Base-by-base conservation (phyloP, 1,140 invertebrate species). In the Cotesia chilonis region DNA sequence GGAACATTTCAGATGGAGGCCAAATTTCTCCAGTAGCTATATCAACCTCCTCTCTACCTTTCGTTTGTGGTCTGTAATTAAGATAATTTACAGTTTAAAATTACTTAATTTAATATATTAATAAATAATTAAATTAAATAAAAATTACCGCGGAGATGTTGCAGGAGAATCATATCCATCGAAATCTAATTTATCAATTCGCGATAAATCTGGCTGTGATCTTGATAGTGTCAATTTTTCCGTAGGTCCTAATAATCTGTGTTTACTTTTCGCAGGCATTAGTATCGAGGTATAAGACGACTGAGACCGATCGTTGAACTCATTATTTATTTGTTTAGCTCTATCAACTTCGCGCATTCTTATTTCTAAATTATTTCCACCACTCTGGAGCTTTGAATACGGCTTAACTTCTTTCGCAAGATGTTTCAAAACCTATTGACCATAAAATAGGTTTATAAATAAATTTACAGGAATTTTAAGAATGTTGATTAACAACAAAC, bases 371-470 rank as follows among this genome's bases (percentile, higher is more conserved):
- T 75, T 84, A 61, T 75, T 75, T 10, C 83, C 82, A 69, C 80
- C 83, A 54, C 69, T 82, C 1, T 75, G 72, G 20, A 82, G 72
- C 73, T 87, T 84, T 63, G 77, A 76, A 17, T 83, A 88, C 1
- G 88, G 88, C 81, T 91, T 93, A 5, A 94, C 92, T 85, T 94
- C 93, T 85, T 94, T 94, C 1, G 94, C 93, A 67, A 95, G 87
- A 85, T 95, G 94, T 85, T 96, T 96, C 74, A 96, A 83, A n/a
- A 95, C 93, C 80, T 92, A 75, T 77, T 41, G 65, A 65, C 20
- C 17, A 52, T 71, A 74, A 69, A 70, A 74, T 59, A 20, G 68
- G 10, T 65, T 41, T 68, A 71, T 47, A 17, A 63, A 66, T 51
- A 70, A n/a, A 47, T 70, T 65, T 73, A 63, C 41, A 47, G 6